Percentiles rank a stretch among this genome's conserved stretches.
Conservation (phyloP, 2,888 invertebrate species). For the Agonopterix heracliana region DNA sequence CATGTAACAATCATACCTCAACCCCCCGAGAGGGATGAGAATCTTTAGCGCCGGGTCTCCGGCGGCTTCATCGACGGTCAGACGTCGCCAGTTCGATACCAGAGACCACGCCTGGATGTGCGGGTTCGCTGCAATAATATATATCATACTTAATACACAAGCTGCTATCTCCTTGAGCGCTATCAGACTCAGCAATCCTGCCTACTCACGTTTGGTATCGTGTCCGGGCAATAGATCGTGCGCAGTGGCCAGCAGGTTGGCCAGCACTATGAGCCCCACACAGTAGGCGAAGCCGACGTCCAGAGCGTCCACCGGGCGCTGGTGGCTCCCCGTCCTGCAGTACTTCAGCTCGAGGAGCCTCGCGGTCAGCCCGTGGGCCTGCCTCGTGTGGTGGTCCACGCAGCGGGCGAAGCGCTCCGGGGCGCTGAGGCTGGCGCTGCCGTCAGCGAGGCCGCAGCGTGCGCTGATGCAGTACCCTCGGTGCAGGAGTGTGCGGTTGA, state of each 20-base stretch:
- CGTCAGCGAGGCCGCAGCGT: conserved; percentile 31
- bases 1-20: background rate
- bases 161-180: background rate
- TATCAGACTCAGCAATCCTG: background rate
- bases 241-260: background rate
- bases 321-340: background rate
- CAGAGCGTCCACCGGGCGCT: background rate
- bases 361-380: background rate
- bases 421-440: background rate
- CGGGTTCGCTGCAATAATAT: conserved; percentile 29
- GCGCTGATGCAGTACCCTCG: conserved; percentile 55
- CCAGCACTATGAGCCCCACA: background rate
- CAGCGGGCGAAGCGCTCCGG: background rate
- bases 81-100: conserved; percentile 40
- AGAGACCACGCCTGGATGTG: conserved; percentile 42
- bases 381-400: background rate
- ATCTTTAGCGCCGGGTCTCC: conserved; percentile 31
- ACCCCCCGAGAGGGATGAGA: background rate
- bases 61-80: conserved; percentile 27
- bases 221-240: background rate
- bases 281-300: background rate
- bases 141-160: background rate
- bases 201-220: background rate
- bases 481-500: conserved; percentile 48
- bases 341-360: background rate